phyloP scores from a whole-genome alignment of 2,888 invertebrate genomes.

The Drosophila demipolita region DNA sequence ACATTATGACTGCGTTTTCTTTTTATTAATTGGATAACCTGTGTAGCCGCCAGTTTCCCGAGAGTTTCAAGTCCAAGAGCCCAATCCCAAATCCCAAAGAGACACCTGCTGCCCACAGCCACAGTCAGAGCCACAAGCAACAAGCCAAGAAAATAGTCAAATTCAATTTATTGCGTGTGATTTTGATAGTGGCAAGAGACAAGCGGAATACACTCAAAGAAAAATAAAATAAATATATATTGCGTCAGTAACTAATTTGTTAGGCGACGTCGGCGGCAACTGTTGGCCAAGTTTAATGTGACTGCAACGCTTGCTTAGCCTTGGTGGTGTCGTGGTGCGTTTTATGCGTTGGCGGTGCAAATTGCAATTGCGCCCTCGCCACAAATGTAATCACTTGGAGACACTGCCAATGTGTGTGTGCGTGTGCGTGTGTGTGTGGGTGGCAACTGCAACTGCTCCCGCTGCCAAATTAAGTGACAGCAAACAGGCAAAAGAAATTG shows the following conservation, averaged over 20 bases:
- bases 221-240: constrained; percentile 47
- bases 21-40: constrained; percentile 75
- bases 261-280: constrained; percentile 26
- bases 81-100: not conserved
- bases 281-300: constrained; percentile 26
- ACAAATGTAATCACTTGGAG: constrained; percentile 35
- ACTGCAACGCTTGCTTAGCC: not conserved
- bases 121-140: constrained; percentile 2
- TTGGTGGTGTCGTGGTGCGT: constrained; percentile 6
- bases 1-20: constrained; percentile 78
- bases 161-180: constrained; percentile 79
- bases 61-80: constrained; percentile 8
- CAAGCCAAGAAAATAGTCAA: constrained; percentile 28
- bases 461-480: constrained; percentile 77
- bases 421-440: constrained; percentile 44
- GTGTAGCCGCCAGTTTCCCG: constrained; percentile 18
- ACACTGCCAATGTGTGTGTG: constrained; percentile 36
- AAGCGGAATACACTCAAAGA: constrained; percentile 47
- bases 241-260: constrained; percentile 80
- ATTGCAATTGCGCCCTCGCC: constrained; percentile 66
- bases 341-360: constrained; percentile 62
- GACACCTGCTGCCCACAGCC: constrained; percentile 30
- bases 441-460: constrained; percentile 65
- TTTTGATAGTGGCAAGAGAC: constrained; percentile 72
- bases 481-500: constrained; percentile 59